A percentile compares a stretch with the other conserved stretches of the same genome.
Conservation (phyloP, 2,797 vertebrate species). For the Fistularia tabacaria region DNA sequence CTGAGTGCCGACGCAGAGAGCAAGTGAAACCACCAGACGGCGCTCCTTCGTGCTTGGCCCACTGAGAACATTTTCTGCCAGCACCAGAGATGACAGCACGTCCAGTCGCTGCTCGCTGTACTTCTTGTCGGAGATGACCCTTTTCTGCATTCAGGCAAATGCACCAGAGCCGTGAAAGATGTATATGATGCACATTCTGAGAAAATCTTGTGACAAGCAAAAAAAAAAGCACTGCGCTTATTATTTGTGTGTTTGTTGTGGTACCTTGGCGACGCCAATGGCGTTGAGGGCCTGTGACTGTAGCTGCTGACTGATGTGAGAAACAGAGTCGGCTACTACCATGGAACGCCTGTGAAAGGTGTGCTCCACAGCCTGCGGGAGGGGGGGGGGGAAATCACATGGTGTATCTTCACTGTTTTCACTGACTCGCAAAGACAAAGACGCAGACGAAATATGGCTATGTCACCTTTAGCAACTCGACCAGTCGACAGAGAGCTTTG, state of each 20-base stretch:
- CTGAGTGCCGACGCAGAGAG: slow-evolving; percentile 93
- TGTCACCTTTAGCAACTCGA: slow-evolving; percentile 92
- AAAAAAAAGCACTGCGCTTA: no score
- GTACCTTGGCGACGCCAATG: slow-evolving; percentile 89
- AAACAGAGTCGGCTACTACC: slow-evolving; percentile 94
- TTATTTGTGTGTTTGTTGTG: no score
- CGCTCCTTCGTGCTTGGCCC: slow-evolving; percentile 95
- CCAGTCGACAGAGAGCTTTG: slow-evolving; percentile 91
- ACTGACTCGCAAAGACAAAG: neutral
- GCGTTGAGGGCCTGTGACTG: slow-evolving; percentile 90
- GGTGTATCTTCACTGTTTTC: neutral
- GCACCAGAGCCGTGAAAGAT: slow-evolving; percentile 4
- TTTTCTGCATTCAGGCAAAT: slow-evolving; percentile 79
- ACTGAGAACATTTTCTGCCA: slow-evolving; percentile 91
- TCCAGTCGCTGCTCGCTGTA: slow-evolving; percentile 97
- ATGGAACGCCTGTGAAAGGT: slow-evolving; percentile 92
- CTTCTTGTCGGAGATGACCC: slow-evolving; percentile 97
- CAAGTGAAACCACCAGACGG: slow-evolving; percentile 87
- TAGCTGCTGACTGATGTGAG: slow-evolving; percentile 92
- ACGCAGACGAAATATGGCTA: neutral
- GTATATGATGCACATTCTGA: neutral
- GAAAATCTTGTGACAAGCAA: no score
- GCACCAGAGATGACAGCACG: slow-evolving; percentile 91
- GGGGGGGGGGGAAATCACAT: slow-evolving; percentile 4
- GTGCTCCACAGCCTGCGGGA: slow-evolving; percentile 87